These are phyloP conservation scores for Bradysia coprophila DNA, from an alignment of 1,140 invertebrate species.

Conservation along the genomic window DNA sequence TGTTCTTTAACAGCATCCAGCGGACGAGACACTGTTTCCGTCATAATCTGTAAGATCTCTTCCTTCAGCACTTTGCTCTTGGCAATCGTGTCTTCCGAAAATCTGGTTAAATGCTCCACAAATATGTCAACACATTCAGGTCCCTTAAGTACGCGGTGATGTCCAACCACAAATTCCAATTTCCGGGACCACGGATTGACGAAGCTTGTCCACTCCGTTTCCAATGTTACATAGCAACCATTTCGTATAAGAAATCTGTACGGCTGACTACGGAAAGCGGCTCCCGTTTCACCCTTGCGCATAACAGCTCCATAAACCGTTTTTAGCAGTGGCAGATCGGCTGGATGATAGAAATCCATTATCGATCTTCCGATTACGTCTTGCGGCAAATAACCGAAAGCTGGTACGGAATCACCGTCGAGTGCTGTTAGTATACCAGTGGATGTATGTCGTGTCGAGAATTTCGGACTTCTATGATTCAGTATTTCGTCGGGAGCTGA, in stretches of 20 bases:
- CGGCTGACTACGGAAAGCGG: slow-evolving; percentile 54
- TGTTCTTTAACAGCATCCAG: slow-evolving; percentile 35
- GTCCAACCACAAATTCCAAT: slow-evolving; percentile 78
- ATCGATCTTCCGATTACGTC: slow-evolving; percentile 66
- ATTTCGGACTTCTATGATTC: slow-evolving; percentile 31
- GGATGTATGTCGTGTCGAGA: slow-evolving; percentile 59
- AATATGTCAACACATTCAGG: slow-evolving; percentile 11
- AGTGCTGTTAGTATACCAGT: slow-evolving; percentile 55
- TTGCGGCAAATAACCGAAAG: slow-evolving; percentile 76
- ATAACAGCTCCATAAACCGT: slow-evolving; percentile 68
- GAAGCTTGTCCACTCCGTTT: slow-evolving; percentile 88
- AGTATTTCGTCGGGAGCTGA: slow-evolving; percentile 40
- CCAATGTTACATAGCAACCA: slow-evolving; percentile 59
- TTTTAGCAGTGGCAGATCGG: slow-evolving; percentile 60
- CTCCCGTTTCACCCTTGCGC: slow-evolving; percentile 32
- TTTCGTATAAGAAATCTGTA: slow-evolving; percentile 61
- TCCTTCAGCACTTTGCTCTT: slow-evolving; percentile 41
- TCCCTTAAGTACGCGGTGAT: slow-evolving; percentile 67
- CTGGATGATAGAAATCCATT: slow-evolving; percentile 75
- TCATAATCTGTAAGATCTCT: slow-evolving; percentile 46
- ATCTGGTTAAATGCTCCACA: slow-evolving; percentile 9
- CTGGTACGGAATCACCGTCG: slow-evolving; percentile 56
- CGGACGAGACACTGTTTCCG: slow-evolving; percentile 41
- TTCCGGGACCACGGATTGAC: slow-evolving; percentile 85
- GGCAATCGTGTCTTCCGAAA: slow-evolving; percentile 34